Evolutionary conservation across 1,140 invertebrate species (phyloP).

Genomic region (Rhynchophorus ferrugineus): DNA sequence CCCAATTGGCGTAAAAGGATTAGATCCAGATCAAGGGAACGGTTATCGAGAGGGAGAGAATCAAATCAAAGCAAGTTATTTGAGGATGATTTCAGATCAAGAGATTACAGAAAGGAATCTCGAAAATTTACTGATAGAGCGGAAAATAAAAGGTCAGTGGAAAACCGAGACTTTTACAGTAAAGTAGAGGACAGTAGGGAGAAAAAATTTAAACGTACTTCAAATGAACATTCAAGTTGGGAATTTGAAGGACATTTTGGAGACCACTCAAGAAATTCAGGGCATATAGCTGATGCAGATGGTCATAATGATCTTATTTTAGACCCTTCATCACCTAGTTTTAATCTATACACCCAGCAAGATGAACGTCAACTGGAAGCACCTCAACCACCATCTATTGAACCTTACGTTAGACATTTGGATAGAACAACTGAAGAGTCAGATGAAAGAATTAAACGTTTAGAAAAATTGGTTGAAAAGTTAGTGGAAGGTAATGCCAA

Average conservation of each 20-base stretch:
- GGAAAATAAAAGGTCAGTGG: background rate
- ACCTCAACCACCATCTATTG: background rate
- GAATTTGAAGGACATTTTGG: conserved; percentile 5
- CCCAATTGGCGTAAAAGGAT: background rate
- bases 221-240: background rate
- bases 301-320: conserved; percentile 1
- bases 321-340: conserved; percentile 9
- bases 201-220: background rate
- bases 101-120: background rate
- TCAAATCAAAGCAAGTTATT: too few relatives aligned
- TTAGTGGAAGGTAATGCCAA: conserved; percentile 17
- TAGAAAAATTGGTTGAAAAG: conserved; percentile 28
- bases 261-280: background rate
- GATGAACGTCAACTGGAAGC: background rate
- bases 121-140: too few relatives aligned
- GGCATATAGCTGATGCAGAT: background rate
- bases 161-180: background rate
- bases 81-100: background rate
- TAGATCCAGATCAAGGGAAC: conserved; percentile 5
- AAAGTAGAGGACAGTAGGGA: background rate
- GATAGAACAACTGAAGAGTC: conserved; percentile 8
- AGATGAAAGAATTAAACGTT: conserved; percentile 22
- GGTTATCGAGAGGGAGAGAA: background rate
- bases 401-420: background rate
- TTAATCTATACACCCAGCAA: conserved; percentile 4